Conservation (phyloP, 2,888 invertebrate genomes). For the Willowsia nigromaculata region DNA sequence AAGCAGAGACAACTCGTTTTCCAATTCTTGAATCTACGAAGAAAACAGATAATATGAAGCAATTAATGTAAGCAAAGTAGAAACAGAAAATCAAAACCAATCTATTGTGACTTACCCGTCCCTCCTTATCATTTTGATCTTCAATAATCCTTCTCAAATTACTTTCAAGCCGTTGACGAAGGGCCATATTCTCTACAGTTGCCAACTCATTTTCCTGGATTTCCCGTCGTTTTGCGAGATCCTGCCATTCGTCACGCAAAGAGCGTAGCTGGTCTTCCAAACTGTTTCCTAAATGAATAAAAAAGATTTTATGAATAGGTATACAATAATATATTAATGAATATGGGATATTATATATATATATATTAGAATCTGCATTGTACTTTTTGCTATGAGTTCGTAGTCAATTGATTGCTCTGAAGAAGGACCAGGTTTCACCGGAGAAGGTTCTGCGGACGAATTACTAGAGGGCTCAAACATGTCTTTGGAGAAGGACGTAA, state of each 20-base stretch:
- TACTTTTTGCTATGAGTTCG: constrained; percentile 59
- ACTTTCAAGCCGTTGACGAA: constrained; percentile 91
- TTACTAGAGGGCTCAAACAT: constrained; percentile 72
- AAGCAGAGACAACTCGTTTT: constrained; percentile 29
- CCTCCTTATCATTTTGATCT: constrained; percentile 84
- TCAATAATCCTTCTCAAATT: constrained; percentile 87
- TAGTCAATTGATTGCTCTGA: constrained; percentile 35
- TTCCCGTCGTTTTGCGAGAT: constrained; percentile 87
- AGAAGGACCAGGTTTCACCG: background rate
- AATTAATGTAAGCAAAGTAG: background rate
- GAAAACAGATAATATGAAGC: background rate
- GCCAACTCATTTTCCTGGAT: constrained; percentile 91
- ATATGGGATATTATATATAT: too few species aligned
- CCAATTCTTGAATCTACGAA: constrained; percentile 48
- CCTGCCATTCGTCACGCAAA: constrained; percentile 86
- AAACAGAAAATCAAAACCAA: background rate
- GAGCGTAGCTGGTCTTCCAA: constrained; percentile 83
- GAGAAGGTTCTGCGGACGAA: constrained; percentile 52
- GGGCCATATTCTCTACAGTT: constrained; percentile 90
- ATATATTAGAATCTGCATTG: too few species aligned
- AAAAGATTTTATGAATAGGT: background rate
- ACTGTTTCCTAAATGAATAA: constrained; percentile 76
- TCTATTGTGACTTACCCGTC: constrained; percentile 74
- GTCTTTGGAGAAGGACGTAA: constrained; percentile 75
- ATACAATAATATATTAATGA: too few species aligned